These are phyloP conservation scores for Petrolisthes manimaculis DNA, from an alignment of 2,888 invertebrate species.

Conservation along the genomic window DNA sequence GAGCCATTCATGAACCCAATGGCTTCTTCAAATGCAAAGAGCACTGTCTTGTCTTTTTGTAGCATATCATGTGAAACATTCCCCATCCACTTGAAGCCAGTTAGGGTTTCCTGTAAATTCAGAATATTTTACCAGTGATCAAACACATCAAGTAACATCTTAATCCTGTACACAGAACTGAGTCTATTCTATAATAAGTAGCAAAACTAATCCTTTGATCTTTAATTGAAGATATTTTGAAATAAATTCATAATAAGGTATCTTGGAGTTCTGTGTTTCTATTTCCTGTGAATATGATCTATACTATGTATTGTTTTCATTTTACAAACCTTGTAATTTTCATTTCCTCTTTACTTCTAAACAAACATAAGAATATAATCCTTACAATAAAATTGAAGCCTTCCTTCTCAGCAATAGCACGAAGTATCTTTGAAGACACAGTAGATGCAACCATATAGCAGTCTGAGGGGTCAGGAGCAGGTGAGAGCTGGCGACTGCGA, in stretches of 20 bases:
- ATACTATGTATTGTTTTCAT: too few species aligned
- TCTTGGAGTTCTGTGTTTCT: too few species aligned
- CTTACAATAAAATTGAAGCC: constrained; percentile 79
- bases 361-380: constrained; percentile 11
- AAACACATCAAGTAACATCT: too few species aligned
- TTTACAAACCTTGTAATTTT: too few species aligned
- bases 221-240: background rate
- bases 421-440: constrained; percentile 94
- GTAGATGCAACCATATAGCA: constrained; percentile 91
- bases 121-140: too few species aligned
- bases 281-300: too few species aligned
- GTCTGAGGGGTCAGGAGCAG: constrained; percentile 73
- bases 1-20: constrained; percentile 97
- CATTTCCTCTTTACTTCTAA: background rate
- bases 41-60: constrained; percentile 78
- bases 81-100: constrained; percentile 99
- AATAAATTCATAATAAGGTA: too few species aligned
- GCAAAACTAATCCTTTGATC: background rate
- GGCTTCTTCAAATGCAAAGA: constrained; percentile 98
- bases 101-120: constrained; percentile 83
- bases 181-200: background rate
- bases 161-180: too few species aligned
- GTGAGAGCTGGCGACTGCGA: constrained; percentile 72
- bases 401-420: constrained; percentile 82
- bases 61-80: constrained; percentile 83